Evolutionary conservation across 2,113 vertebrate species (phyloP).

Genomic region (Bos taurus): ARS-UCD2.0 NC_037336.1:61641001-61641500

Average conservation of each 20-base stretch:
- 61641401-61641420: background rate
- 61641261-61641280: conserved; percentile 6
- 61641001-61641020: background rate
- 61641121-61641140: background rate
- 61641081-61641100: background rate
- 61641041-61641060: background rate
- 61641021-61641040: background rate
- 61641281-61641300: background rate
- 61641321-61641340: background rate
- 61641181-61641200: background rate
- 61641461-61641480: background rate
- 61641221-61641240: background rate
- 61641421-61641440: background rate
- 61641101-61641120: background rate
- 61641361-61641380: background rate
- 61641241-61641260: background rate
- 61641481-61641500: background rate
- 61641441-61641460: background rate
- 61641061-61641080: background rate
- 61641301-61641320: background rate
- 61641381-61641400: conserved; percentile 26
- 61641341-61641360: background rate
- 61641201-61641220: conserved; percentile 6
- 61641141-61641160: background rate
- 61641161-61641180: background rate